A percentile compares a stretch with the other conserved stretches of the same genome.
These are phyloP conservation scores for Crocuta crocuta DNA, from an alignment of 2,113 vertebrate species.

Conservation along the genomic window DNA sequence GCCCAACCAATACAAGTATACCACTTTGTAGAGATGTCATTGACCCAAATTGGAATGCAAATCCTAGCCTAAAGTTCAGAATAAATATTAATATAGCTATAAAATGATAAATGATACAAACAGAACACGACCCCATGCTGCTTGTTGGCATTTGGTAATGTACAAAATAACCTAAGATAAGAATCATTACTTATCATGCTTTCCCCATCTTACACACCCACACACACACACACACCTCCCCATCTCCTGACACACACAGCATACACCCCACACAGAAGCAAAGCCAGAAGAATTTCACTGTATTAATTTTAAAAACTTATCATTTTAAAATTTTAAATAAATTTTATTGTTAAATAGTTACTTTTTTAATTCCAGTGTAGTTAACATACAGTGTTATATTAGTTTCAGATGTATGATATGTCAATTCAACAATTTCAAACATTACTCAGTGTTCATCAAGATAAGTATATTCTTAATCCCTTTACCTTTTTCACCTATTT, in stretches of 20 bases:
- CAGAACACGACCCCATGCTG: constrained; percentile 5
- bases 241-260: background rate
- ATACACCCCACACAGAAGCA: background rate
- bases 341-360: background rate
- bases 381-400: background rate
- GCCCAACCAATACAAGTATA: background rate
- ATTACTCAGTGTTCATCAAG: background rate
- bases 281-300: background rate
- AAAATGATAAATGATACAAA: constrained; percentile 49
- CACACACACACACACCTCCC: background rate
- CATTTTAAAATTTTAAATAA: background rate
- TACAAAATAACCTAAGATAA: background rate
- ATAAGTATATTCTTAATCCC: background rate
- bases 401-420: background rate
- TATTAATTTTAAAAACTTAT: constrained; percentile 37
- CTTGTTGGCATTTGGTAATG: constrained; percentile 20
- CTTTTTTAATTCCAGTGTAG: background rate
- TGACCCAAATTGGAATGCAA: background rate
- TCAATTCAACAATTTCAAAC: background rate
- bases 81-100: background rate
- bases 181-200: background rate
- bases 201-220: background rate
- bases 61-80: constrained; percentile 4
- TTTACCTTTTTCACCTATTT: background rate
- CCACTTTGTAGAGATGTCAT: background rate